phyloP scores from a whole-genome alignment of 2,888 invertebrate species.

The Folsomia manolachei region DNA sequence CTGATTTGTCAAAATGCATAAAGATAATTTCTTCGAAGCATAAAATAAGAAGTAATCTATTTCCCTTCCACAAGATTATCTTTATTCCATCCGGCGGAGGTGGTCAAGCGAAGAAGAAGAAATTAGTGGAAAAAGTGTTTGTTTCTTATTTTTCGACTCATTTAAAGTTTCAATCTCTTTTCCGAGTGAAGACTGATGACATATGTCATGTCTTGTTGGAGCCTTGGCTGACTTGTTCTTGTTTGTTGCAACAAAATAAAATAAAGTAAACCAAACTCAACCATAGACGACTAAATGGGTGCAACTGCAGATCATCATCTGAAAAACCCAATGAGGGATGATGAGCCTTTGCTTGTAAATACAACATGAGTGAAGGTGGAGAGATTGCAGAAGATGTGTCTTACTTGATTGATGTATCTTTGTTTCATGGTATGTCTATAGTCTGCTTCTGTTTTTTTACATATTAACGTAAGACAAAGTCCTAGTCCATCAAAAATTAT shows the following conservation, averaged over 20 bases:
- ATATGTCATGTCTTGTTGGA: constrained; percentile 26
- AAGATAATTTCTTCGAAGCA: not conserved
- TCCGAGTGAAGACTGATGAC: constrained; percentile 29
- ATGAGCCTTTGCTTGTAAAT: not conserved
- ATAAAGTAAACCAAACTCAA: too few species aligned
- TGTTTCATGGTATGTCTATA: too few species aligned
- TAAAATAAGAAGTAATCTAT: too few species aligned
- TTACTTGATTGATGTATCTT: not conserved
- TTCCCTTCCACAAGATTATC: too few species aligned
- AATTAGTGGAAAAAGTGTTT: constrained; percentile 13
- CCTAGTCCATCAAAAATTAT: too few species aligned
- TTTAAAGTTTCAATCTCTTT: constrained; percentile 27
- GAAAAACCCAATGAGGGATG: not conserved
- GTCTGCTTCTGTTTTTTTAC: not conserved
- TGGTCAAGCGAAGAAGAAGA: constrained; percentile 15
- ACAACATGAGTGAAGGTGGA: not conserved
- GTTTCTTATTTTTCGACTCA: constrained; percentile 28
- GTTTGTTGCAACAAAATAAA: too few species aligned
- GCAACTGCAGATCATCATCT: not conserved
- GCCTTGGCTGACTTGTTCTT: too few species aligned
- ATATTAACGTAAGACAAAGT: not conserved
- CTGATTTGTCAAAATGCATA: not conserved
- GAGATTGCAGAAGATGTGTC: too few species aligned
- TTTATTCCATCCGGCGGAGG: not conserved
- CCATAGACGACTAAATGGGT: too few species aligned